Percentiles rank a stretch among this genome's conserved stretches.
Conservation (phyloP, 2,113 vertebrate genomes). For the Apteryx mantelli region DNA sequence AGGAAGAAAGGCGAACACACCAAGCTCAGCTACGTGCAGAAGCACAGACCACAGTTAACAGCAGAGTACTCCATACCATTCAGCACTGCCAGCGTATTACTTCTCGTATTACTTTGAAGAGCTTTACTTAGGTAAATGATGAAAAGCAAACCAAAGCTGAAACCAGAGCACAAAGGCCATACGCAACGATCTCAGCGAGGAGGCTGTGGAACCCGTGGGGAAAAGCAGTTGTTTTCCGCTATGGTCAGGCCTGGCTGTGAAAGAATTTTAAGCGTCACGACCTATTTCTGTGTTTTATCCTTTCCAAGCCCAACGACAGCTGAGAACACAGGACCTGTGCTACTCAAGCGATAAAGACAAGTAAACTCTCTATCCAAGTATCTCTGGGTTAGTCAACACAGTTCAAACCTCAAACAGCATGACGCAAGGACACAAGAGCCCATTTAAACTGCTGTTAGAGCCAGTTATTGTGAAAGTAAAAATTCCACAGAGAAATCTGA, state of each 20-base stretch:
- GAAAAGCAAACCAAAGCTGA: background rate
- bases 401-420: background rate
- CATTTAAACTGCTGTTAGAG: background rate
- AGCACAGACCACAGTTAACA: background rate
- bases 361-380: background rate
- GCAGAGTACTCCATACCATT: background rate
- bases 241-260: background rate
- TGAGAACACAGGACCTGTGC: background rate
- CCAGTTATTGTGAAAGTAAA: background rate
- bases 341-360: background rate
- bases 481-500: background rate
- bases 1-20: background rate
- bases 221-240: background rate
- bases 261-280: background rate
- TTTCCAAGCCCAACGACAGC: background rate
- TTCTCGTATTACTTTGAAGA: background rate
- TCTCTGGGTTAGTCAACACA: background rate
- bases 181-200: background rate
- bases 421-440: background rate
- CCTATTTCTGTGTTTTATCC: background rate
- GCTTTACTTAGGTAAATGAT: background rate
- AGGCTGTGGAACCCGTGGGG: background rate
- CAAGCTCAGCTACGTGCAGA: background rate
- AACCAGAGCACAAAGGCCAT: background rate
- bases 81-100: background rate